Conservation (phyloP, 2,113 vertebrate genomes). For the Rhadina sibilatrix region DNA sequence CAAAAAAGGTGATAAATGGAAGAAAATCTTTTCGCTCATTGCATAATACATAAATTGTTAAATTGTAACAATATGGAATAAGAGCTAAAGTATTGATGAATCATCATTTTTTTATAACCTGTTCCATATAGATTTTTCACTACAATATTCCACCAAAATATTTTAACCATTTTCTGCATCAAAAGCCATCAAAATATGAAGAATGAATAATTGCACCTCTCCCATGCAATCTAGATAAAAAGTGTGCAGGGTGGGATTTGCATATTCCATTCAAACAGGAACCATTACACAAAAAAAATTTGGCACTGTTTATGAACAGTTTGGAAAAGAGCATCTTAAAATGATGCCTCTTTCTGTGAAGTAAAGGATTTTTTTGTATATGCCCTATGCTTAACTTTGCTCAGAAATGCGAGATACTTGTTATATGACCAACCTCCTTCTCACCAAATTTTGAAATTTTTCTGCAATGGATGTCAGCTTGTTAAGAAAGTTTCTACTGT, state of each 20-base stretch:
- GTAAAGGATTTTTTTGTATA: neutral
- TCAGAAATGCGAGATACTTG: neutral
- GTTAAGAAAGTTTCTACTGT: neutral
- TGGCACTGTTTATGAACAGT: neutral
- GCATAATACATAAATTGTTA: neutral
- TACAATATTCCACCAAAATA: neutral
- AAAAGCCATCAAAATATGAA: neutral
- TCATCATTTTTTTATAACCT: constrained; percentile 19
- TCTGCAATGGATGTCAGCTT: neutral
- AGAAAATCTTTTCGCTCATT: neutral
- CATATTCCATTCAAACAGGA: neutral
- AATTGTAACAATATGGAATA: neutral
- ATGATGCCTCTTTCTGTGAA: neutral
- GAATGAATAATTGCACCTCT: neutral
- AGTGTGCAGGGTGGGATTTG: neutral
- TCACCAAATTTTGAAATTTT: neutral
- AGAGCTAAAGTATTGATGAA: constrained; percentile 28
- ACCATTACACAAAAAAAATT: neutral
- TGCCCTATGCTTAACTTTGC: neutral
- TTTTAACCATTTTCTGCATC: constrained; percentile 1
- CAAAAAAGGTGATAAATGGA: neutral
- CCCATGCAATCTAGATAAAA: neutral
- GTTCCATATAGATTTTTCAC: neutral
- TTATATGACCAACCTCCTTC: neutral
- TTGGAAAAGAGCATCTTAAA: neutral